Percentiles rank a stretch among this genome's conserved stretches.
These are phyloP conservation scores for Tympanuchus pallidicinctus DNA, from an alignment of 2,113 vertebrate species.

Conservation along the genomic window DNA sequence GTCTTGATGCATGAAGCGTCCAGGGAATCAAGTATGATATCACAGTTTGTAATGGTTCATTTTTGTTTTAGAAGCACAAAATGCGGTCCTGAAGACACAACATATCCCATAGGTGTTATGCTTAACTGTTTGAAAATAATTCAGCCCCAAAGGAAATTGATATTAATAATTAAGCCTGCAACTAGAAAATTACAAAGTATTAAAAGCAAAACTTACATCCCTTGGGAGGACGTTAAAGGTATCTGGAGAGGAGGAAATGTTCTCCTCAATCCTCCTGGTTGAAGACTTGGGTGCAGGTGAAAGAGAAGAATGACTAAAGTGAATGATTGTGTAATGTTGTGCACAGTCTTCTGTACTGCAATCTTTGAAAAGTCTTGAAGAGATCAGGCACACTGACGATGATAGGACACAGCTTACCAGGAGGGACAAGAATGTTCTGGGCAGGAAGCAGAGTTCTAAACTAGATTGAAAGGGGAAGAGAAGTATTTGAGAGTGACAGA, in stretches of 20 bases:
- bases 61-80: neutral
- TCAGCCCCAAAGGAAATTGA: neutral
- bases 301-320: neutral
- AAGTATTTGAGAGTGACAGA: neutral
- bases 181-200: no score
- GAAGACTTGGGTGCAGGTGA: no score
- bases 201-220: neutral
- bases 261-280: neutral
- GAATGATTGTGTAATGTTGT: no score
- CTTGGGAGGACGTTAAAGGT: neutral
- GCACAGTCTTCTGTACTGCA: no score
- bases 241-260: neutral
- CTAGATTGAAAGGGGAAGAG: neutral
- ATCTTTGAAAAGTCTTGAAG: no score
- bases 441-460: neutral
- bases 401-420: neutral
- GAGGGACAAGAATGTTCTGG: neutral
- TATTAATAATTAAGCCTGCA: neutral
- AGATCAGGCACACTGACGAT: neutral
- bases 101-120: neutral
- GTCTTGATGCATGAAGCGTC: neutral
- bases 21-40: neutral
- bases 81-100: neutral
- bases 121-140: neutral
- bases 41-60: neutral